Evolutionary conservation across 2,113 vertebrate genomes (phyloP), one percentile per base, ranked within the genome.

Genomic region (Tinamus guttatus): DNA sequence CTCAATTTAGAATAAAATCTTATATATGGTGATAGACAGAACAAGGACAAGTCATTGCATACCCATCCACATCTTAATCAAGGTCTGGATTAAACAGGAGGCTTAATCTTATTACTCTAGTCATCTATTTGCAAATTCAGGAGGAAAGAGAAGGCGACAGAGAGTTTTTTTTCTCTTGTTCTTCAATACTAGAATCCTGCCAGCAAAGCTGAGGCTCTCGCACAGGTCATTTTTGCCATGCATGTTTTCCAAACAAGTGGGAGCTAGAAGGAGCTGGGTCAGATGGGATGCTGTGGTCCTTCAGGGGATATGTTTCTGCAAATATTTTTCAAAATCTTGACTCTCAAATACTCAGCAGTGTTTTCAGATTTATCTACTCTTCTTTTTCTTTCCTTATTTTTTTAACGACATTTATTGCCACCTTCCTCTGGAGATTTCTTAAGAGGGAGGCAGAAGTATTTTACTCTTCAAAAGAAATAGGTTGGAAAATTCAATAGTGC

Each of bases 31-130:
- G 82, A 81, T 79, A 94, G 94, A 91, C 58, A 93, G 94, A 97
- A 96, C 71, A 93, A 96, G 87, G 93, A 71, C 74, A 93, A 93
- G 64, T 62, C 84, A 32, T 40, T 84, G 34, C 73, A 82, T 41
- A 38, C 25, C 90, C 16, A 25, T 71, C 75, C 80, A 93, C 79
- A 90, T 93, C 65, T 95, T 96, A 97, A 96, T 96, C 88, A 96
- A 82, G 7, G 40, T 76, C 38, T 81, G 77, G 97, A 91, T 80
- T 81, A 83, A 95, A 79, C 32, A 75, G 28, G 56, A 87, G 10
- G 28, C 28, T 85, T 85, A 80, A 87, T 95, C 51, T 74, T 87
- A 85, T 75, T 89, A 85, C 36, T 62, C 43, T 38, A 89, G 82
- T 78, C 85, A 87, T 67, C 25, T 74, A 84, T 58, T 93, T 95